phyloP scores from a whole-genome alignment of 2,113 vertebrate genomes.

The Tenrec ecaudatus region DNA sequence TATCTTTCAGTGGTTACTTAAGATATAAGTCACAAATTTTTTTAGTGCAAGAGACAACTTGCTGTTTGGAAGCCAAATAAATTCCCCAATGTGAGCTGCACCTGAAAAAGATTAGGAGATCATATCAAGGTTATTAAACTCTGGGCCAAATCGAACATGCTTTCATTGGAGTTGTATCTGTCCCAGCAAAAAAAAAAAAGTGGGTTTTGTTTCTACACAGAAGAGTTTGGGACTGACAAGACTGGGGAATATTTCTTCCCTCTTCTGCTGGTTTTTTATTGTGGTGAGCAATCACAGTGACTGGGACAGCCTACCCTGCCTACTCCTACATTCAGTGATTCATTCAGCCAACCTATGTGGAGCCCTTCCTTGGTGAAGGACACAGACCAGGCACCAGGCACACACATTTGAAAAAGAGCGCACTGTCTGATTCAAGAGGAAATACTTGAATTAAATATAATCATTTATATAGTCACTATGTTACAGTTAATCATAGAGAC shows the following conservation, averaged over 20 bases:
- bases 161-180: slow-evolving; percentile 74
- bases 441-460: not conserved
- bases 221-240: not conserved
- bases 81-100: slow-evolving; percentile 82
- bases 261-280: not conserved
- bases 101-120: slow-evolving; percentile 82
- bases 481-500: not conserved
- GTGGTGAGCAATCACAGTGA: not conserved
- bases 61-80: slow-evolving; percentile 76
- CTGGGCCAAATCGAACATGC: slow-evolving; percentile 53
- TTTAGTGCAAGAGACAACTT: slow-evolving; percentile 76
- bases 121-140: slow-evolving; percentile 69
- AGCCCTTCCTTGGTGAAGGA: not conserved
- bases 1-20: slow-evolving; percentile 82
- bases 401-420: not conserved
- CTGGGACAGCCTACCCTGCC: not conserved
- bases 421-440: not conserved
- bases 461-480: not conserved
- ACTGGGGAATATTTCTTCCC: not conserved
- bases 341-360: not conserved
- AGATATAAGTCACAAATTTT: slow-evolving; percentile 78
- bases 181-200: slow-evolving; percentile 69
- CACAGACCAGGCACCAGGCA: not conserved
- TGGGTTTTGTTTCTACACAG: not conserved
- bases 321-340: not conserved